Conservation (phyloP, 2,113 vertebrate genomes). For the Mesembrinibis cayennensis region DNA sequence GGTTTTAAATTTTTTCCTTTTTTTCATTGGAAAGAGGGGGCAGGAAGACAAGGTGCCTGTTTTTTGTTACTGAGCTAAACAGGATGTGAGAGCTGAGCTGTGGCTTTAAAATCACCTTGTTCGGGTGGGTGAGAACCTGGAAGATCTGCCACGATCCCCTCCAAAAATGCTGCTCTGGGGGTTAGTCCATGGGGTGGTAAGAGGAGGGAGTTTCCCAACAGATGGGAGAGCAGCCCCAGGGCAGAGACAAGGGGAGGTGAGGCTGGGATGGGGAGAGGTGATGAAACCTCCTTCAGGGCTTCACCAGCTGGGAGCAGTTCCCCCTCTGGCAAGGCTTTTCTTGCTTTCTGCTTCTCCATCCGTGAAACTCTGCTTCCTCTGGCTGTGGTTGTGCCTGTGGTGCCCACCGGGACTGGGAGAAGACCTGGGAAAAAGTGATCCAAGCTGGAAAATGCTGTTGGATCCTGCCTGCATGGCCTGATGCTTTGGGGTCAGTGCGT, state of each 20-base stretch:
- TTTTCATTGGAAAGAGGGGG: not conserved
- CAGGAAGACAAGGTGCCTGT: not conserved
- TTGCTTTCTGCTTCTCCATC: not conserved
- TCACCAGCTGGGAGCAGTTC: fast-evolving
- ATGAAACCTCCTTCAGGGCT: not conserved
- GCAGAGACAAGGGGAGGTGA: not conserved
- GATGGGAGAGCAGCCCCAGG: not conserved
- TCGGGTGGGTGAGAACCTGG: not conserved
- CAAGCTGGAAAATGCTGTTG: not conserved
- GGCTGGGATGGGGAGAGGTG: not conserved
- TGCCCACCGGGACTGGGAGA: not conserved
- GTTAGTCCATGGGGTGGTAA: not conserved
- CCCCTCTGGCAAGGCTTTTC: not conserved
- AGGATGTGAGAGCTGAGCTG: not conserved
- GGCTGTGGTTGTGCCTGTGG: fast-evolving
- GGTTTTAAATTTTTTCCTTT: not conserved
- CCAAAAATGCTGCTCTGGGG: not conserved
- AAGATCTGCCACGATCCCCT: not conserved
- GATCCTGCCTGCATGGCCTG: fast-evolving
- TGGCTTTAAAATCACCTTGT: not conserved
- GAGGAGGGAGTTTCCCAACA: not conserved
- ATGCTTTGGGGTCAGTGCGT: not conserved
- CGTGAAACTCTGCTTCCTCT: not conserved
- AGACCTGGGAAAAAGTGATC: not conserved
- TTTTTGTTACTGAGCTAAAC: not conserved